Evolutionary conservation across 2,797 vertebrate genomes (phyloP).

Genomic region (Dendrocincla fuliginosa): DNA sequence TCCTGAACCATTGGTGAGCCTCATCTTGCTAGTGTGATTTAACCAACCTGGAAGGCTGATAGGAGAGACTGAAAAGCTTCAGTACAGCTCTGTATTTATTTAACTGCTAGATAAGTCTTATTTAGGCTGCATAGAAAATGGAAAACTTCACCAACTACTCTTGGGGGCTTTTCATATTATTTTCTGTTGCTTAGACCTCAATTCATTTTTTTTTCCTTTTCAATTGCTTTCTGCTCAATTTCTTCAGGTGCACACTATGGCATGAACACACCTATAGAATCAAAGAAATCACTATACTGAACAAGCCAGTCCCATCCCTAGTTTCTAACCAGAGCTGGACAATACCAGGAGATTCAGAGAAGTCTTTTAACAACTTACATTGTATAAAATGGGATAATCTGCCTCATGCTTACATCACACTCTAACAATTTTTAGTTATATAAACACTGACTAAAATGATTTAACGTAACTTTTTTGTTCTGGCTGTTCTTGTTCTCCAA

Average conservation of each 20-base stretch:
- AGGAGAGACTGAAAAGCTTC: neutral
- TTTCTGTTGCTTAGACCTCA: neutral
- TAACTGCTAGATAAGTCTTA: neutral
- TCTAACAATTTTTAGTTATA: neutral
- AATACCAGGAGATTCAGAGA: neutral
- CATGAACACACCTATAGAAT: neutral
- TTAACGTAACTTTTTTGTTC: neutral
- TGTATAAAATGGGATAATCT: neutral
- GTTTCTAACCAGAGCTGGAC: neutral
- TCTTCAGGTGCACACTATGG: neutral
- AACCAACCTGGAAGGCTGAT: rapidly evolving
- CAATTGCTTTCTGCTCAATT: neutral
- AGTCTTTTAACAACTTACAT: neutral
- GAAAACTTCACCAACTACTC: neutral
- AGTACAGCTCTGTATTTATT: neutral
- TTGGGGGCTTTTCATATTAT: rapidly evolving
- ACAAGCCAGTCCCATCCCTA: neutral
- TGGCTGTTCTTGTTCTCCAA: neutral
- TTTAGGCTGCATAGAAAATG: neutral
- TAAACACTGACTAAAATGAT: neutral
- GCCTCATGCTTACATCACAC: neutral
- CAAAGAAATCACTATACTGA: neutral
- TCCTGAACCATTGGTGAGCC: rapidly evolving
- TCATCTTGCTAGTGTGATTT: neutral
- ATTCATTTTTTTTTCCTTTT: neutral